Conservation (phyloP, 1,140 invertebrate genomes). For the Chionoecetes opilio region DNA sequence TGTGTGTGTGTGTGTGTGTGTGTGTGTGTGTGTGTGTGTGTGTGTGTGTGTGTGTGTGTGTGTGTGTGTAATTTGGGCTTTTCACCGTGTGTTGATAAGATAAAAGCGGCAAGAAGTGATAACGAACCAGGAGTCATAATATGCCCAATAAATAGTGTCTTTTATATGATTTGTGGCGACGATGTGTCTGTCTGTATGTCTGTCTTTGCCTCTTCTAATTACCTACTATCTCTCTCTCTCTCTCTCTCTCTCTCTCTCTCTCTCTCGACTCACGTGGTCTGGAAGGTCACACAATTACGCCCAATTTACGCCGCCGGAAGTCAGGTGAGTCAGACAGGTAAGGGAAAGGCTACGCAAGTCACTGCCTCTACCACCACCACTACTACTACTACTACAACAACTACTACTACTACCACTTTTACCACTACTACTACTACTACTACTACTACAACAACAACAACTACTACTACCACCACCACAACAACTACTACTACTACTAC, state of each 20-base stretch:
- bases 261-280: not conserved
- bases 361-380: not conserved
- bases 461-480: conserved; percentile 3
- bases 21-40: conserved; percentile 27
- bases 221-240: no score
- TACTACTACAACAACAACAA: not conserved
- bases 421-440: not conserved
- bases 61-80: not conserved
- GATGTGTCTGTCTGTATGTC: no score
- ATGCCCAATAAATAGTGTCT: not conserved
- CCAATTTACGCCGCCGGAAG: not conserved
- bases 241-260: not conserved
- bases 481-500: conserved; percentile 13
- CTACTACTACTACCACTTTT: not conserved
- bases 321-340: not conserved
- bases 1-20: not conserved
- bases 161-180: no score
- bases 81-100: not conserved
- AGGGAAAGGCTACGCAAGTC: not conserved
- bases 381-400: conserved; percentile 18
- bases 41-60: conserved; percentile 27
- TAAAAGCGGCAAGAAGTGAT: not conserved
- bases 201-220: no score
- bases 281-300: not conserved
- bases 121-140: not conserved